These are phyloP conservation scores for Burhinus bistriatus DNA, from an alignment of 2,113 vertebrate genomes.

Conservation along the genomic window DNA sequence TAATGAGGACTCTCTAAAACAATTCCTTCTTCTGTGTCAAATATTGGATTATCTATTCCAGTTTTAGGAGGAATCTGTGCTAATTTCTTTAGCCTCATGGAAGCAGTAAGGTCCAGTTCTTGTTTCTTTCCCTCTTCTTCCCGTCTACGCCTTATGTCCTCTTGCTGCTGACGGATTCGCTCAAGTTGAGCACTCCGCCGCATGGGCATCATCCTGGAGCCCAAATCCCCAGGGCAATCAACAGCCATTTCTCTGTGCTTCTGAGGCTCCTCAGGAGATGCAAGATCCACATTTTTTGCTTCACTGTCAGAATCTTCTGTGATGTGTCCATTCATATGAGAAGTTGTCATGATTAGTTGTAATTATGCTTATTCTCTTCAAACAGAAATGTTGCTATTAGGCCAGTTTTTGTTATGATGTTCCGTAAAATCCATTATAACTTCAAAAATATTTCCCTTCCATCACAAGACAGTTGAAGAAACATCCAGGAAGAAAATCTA, in stretches of 20 bases:
- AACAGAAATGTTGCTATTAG: slow-evolving; percentile 55
- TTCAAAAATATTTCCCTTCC: slow-evolving; percentile 55
- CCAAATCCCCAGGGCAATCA: slow-evolving; percentile 93
- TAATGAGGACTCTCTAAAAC: slow-evolving; percentile 77
- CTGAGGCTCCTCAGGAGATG: slow-evolving; percentile 73
- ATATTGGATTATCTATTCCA: slow-evolving; percentile 94
- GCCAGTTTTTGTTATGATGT: slow-evolving; percentile 61
- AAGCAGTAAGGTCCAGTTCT: slow-evolving; percentile 88
- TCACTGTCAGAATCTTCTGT: slow-evolving; percentile 85
- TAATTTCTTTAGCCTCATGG: slow-evolving; percentile 89
- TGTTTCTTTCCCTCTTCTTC: slow-evolving; percentile 85
- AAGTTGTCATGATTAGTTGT: slow-evolving; percentile 85
- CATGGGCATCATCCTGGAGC: slow-evolving; percentile 86
- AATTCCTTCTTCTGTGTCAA: slow-evolving; percentile 86
- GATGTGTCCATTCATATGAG: slow-evolving; percentile 89
- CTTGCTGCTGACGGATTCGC: slow-evolving; percentile 88
- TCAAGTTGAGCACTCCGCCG: slow-evolving; percentile 84
- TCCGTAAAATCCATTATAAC: slow-evolving; percentile 77
- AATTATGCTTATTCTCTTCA: slow-evolving; percentile 56
- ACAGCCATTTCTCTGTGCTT: slow-evolving; percentile 89
- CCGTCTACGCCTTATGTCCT: slow-evolving; percentile 85
- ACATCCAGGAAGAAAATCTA: slow-evolving; percentile 70
- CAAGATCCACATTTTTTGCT: slow-evolving; percentile 78
- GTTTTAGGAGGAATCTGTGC: slow-evolving; percentile 89
- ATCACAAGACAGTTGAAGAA: slow-evolving; percentile 56